Conservation (phyloP, 2,113 vertebrate species). For the Meriones unguiculatus region DNA sequence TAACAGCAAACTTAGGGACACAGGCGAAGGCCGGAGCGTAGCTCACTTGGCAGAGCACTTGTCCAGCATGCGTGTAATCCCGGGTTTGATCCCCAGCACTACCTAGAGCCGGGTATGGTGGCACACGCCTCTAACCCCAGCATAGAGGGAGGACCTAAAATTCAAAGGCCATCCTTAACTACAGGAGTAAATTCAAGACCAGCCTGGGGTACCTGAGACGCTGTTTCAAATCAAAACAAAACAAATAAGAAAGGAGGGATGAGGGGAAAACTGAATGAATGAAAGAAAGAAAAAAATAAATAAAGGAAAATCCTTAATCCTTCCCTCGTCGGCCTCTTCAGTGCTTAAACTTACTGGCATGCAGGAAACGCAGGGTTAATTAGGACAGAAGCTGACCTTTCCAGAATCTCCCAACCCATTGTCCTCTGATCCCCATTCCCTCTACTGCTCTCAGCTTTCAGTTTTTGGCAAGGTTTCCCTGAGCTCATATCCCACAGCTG, state of each 20-base stretch:
- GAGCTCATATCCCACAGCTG: neutral
- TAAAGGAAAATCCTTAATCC: neutral
- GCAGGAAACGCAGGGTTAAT: neutral
- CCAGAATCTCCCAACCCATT: neutral
- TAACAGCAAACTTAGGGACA: neutral
- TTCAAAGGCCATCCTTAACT: neutral
- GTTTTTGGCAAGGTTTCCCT: neutral
- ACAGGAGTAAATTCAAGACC: neutral
- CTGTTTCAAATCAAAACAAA: neutral
- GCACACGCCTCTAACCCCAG: neutral
- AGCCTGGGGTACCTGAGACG: neutral
- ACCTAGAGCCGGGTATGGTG: neutral
- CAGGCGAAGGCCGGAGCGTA: neutral
- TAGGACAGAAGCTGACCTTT: neutral
- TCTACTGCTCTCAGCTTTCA: neutral
- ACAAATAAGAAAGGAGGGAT: neutral
- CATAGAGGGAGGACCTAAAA: neutral
- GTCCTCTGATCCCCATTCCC: neutral
- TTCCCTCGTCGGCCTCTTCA: neutral
- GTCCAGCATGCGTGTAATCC: neutral
- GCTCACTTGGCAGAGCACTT: neutral
- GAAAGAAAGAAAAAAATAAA: neutral
- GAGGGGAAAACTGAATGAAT: neutral
- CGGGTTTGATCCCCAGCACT: neutral
- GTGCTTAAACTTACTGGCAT: accelerated